Evolutionary conservation across 2,888 invertebrate species (phyloP).

Genomic region (Andrena bicolor): DNA sequence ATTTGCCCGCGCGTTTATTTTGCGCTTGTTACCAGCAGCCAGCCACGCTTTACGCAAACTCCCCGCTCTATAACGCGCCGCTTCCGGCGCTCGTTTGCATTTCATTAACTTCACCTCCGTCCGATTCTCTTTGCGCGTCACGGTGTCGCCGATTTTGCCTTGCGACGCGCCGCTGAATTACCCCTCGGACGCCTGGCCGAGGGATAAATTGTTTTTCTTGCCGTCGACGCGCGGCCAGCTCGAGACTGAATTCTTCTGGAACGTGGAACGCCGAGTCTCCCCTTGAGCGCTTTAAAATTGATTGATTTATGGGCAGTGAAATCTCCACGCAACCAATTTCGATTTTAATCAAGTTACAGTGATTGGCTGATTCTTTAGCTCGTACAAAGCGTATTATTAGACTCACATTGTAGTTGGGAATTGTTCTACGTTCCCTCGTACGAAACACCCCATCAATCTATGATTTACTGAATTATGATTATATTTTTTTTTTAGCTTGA

Average conservation of each 20-base stretch:
- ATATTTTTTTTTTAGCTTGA: too few relatives aligned
- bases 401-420: too few relatives aligned
- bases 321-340: neutral
- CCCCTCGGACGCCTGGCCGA: constrained; percentile 8
- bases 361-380: neutral
- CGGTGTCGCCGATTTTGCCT: constrained; percentile 56
- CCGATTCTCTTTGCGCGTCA: constrained; percentile 66
- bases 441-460: too few relatives aligned
- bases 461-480: too few relatives aligned
- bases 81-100: constrained; percentile 77
- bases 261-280: neutral
- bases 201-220: constrained; percentile 51
- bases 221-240: neutral
- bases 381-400: too few relatives aligned
- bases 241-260: constrained; percentile 10
- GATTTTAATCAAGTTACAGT: constrained; percentile 3
- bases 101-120: constrained; percentile 77
- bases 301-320: constrained; percentile 33
- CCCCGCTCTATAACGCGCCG: constrained; percentile 50
- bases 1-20: constrained; percentile 76
- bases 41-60: constrained; percentile 64
- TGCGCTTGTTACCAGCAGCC: constrained; percentile 70
- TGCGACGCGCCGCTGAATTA: constrained; percentile 40
- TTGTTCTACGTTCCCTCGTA: too few relatives aligned
- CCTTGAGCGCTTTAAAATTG: constrained; percentile 15